phyloP scores from a whole-genome alignment of 2,113 vertebrate genomes.

The Rhipidura dahli region DNA sequence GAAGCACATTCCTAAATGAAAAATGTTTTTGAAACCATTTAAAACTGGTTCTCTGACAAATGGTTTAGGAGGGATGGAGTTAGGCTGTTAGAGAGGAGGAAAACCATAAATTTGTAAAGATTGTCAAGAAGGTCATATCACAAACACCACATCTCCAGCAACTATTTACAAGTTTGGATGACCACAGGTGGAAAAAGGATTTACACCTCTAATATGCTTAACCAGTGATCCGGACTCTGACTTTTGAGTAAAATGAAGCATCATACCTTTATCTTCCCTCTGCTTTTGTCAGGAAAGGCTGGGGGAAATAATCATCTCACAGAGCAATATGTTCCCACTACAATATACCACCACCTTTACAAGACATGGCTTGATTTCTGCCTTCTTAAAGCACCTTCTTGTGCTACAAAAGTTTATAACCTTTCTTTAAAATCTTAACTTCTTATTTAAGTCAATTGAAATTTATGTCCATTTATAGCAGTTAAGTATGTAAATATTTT shows the following conservation, averaged over 20 bases:
- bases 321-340: neutral
- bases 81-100: neutral
- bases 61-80: neutral
- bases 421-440: neutral
- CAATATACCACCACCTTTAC: neutral
- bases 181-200: neutral
- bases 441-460: neutral
- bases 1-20: neutral
- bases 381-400: neutral
- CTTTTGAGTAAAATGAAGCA: neutral
- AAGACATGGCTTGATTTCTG: neutral
- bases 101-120: neutral
- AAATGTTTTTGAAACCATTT: neutral
- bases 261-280: neutral
- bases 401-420: neutral
- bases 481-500: neutral
- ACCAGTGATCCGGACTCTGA: neutral
- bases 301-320: neutral
- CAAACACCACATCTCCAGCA: neutral
- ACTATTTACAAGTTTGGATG: neutral
- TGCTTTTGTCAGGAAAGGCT: neutral
- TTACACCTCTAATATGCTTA: neutral
- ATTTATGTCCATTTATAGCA: neutral
- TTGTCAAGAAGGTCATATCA: neutral
- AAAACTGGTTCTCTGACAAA: neutral